phyloP scores from a whole-genome alignment of 2,888 invertebrate genomes.

The Hyalella azteca region DNA sequence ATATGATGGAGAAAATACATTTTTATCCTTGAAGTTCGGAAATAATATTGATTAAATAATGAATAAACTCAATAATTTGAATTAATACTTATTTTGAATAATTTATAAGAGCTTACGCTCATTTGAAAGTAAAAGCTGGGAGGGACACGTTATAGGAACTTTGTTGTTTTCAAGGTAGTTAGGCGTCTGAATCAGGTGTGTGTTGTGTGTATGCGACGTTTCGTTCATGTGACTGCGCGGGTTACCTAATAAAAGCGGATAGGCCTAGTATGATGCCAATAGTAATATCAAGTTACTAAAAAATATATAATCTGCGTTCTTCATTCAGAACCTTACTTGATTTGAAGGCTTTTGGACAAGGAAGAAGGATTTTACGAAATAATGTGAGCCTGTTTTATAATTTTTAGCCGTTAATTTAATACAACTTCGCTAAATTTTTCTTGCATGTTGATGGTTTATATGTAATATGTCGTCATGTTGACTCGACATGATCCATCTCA shows the following conservation, averaged over 20 bases:
- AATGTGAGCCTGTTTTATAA: no score
- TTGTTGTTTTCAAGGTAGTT: not conserved
- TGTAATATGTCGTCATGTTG: no score
- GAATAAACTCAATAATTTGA: not conserved
- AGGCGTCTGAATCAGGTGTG: not conserved
- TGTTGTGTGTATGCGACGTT: not conserved
- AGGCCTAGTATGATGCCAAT: not conserved
- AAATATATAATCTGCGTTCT: not conserved
- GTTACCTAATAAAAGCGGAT: not conserved
- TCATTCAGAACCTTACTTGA: not conserved
- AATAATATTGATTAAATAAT: not conserved
- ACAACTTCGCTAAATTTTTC: no score
- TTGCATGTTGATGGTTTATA: no score
- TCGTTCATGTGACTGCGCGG: not conserved
- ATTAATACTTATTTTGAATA: not conserved
- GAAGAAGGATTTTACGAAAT: not conserved
- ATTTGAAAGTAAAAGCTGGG: not conserved
- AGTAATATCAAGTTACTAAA: not conserved
- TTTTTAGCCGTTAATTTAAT: no score
- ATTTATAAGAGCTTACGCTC: not conserved
- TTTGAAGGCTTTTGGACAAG: not conserved
- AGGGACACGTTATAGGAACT: conserved; percentile 1
- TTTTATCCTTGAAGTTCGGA: not conserved
- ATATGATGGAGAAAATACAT: no score
- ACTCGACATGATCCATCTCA: no score